Evolutionary conservation across 2,113 vertebrate genomes (phyloP).

Genomic region (Cettia cetti): DNA sequence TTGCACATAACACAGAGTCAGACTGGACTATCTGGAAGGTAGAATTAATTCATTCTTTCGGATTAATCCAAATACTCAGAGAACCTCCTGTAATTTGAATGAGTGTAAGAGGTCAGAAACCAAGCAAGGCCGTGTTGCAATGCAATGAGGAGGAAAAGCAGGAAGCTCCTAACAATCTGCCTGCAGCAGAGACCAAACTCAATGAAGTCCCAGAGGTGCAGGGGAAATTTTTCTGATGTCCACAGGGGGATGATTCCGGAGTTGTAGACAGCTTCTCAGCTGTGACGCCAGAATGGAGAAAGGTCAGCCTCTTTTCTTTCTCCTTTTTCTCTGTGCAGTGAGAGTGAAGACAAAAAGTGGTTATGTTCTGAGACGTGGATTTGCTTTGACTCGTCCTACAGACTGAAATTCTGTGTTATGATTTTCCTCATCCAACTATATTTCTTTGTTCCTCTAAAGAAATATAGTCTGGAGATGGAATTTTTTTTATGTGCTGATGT

Average conservation of each 20-base stretch:
- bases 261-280: neutral
- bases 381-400: neutral
- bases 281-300: neutral
- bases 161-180: neutral
- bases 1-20: neutral
- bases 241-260: neutral
- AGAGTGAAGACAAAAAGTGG: neutral
- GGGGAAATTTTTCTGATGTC: neutral
- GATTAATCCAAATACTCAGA: neutral
- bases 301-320: neutral
- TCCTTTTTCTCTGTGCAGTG: neutral
- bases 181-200: neutral
- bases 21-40: neutral
- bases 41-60: neutral
- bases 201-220: rapidly evolving
- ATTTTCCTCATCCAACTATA: neutral
- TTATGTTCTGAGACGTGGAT: neutral
- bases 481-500: neutral
- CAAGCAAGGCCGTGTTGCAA: neutral
- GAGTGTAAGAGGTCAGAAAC: rapidly evolving
- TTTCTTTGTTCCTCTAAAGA: neutral
- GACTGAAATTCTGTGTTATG: rapidly evolving
- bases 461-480: neutral
- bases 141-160: neutral
- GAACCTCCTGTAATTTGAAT: neutral